Evolutionary conservation across 2,888 invertebrate genomes (phyloP), one percentile per base, ranked within the genome.

Genomic region (Mythimna lalbum): DNA sequence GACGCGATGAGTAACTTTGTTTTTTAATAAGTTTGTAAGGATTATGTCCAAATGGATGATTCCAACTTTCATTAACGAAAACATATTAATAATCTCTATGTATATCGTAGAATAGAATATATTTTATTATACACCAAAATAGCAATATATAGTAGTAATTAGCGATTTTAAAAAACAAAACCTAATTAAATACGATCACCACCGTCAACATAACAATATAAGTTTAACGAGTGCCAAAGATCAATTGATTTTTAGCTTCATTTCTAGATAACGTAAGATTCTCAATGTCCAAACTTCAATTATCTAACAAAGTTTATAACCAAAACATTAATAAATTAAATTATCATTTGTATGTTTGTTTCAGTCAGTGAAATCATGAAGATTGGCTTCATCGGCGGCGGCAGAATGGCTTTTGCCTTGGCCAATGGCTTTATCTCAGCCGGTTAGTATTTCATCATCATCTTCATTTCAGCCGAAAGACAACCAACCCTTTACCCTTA

Each of bases 301-400:
- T 39, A 52, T 59, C 39, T 31, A 4, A 21, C 0, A 63, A 63
- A 66, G 19, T 5, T 47, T 31, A 53, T 62, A 43, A 33, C 12
- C 4, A 59, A 59, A 27, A 60, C 9, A 27, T 63, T 21, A 36
- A 49, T 39, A 39, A 33, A 33, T 33, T 33, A 33, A 33, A 9
- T 33, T 31, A 50, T 31, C 36, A 36, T 57, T 36, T 64, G 57
- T 67, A 33, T 64, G 57, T 67, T 77, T 76, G 76, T 94, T 92
- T 27, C 91, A 95, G 95, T 93, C 71, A 88, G 80, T 63, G 93
- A 94, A 92, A 93, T 92, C 71, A 96, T 98, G 95, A 97, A 97
- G 95, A 98, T 99, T 84, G 99, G 99, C 4, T 99, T 99, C 90
- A 97, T 99, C 59, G 99, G 99, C 2, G 99, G 98, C 43, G 99